These are phyloP conservation scores for Keiferia lycopersicella DNA, from an alignment of 2,888 invertebrate species.

Conservation along the genomic window DNA sequence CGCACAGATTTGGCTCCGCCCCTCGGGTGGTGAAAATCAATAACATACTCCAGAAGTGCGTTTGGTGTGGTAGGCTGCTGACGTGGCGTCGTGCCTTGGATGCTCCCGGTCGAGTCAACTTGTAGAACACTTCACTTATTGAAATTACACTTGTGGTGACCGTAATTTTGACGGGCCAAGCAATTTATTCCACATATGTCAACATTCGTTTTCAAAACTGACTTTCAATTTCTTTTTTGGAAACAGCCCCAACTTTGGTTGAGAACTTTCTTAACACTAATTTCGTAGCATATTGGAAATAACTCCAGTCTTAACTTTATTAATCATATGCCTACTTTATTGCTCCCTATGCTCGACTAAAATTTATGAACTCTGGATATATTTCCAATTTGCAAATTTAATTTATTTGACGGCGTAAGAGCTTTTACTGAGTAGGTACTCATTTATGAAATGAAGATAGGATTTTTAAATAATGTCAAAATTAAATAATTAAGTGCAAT, in stretches of 20 bases:
- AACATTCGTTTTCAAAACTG: background rate
- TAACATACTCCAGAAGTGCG: slow-evolving; percentile 78
- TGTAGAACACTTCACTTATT: slow-evolving; percentile 17
- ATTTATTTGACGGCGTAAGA: slow-evolving; percentile 50
- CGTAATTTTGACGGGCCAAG: background rate
- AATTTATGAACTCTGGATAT: slow-evolving; percentile 33
- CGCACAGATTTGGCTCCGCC: slow-evolving; percentile 77
- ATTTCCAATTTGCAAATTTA: slow-evolving; percentile 52
- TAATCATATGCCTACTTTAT: slow-evolving; percentile 9
- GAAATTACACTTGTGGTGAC: slow-evolving; percentile 21
- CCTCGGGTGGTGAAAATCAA: slow-evolving; percentile 79
- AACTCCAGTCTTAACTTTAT: background rate
- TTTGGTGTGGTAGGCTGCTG: slow-evolving; percentile 73
- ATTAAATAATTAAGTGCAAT: no score
- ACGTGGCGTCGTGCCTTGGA: slow-evolving; percentile 59
- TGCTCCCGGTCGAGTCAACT: slow-evolving; percentile 36
- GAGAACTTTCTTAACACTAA: background rate
- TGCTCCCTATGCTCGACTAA: background rate
- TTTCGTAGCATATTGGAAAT: background rate
- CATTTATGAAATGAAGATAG: no score
- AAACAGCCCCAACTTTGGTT: background rate
- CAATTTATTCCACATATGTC: background rate
- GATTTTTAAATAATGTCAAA: no score
- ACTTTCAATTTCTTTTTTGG: background rate
- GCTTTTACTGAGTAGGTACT: slow-evolving; percentile 54